These are phyloP conservation scores for Falcaria lacertinaria DNA, from an alignment of 2,888 invertebrate genomes.

Conservation along the genomic window DNA sequence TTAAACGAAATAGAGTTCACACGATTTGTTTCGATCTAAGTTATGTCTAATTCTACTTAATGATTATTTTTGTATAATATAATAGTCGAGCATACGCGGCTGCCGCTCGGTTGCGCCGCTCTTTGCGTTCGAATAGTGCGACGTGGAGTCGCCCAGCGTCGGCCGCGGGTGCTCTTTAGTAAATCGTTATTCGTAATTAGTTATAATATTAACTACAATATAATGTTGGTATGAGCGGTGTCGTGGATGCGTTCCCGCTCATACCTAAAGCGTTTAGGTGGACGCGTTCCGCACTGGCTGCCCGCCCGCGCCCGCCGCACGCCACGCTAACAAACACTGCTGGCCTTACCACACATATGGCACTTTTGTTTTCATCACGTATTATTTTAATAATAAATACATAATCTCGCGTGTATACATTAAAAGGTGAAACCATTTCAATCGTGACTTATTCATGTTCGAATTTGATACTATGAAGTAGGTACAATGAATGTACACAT, in stretches of 20 bases:
- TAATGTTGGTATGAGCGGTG: slow-evolving; percentile 78
- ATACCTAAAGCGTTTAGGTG: slow-evolving; percentile 79
- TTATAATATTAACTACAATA: slow-evolving; percentile 75
- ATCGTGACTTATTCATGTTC: background rate
- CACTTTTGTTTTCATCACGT: background rate
- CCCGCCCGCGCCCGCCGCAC: slow-evolving; percentile 23
- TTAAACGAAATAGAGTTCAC: slow-evolving; percentile 53
- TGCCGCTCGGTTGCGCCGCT: slow-evolving; percentile 22
- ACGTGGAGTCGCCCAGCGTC: slow-evolving; percentile 19
- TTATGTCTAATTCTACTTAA: slow-evolving; percentile 69
- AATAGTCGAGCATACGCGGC: slow-evolving; percentile 37
- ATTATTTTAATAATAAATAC: background rate
- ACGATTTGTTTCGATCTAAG: slow-evolving; percentile 56
- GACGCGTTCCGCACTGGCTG: slow-evolving; percentile 62
- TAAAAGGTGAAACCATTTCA: background rate
- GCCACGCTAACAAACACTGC: background rate
- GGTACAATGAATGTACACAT: background rate
- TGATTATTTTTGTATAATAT: slow-evolving; percentile 71
- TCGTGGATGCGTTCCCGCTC: slow-evolving; percentile 77
- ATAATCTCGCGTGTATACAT: background rate
- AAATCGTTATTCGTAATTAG: slow-evolving; percentile 67
- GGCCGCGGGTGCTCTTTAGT: slow-evolving; percentile 43
- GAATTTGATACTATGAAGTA: background rate
- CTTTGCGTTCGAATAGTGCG: background rate
- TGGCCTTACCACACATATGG: background rate